Evolutionary conservation across 2,797 vertebrate genomes (phyloP), one percentile per base, ranked within the genome.

Genomic region (Gila robusta): DNA sequence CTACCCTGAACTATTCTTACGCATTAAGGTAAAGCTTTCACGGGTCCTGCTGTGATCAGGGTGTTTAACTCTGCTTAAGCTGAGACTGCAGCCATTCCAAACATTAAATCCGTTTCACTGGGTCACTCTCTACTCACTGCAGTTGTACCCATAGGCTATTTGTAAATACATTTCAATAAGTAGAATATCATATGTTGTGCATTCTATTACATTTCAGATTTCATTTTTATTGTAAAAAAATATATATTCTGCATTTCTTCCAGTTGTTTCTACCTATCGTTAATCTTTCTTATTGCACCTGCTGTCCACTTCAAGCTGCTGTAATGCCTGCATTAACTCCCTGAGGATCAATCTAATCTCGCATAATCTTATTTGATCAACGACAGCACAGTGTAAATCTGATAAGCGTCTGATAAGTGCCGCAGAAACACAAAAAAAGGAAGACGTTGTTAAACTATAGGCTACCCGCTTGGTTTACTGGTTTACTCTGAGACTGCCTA

Each of bases 311-410:
- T 54, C 28, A 66, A 73, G 52, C 49, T 69, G 37, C 76, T 85
- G 16, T 79, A 79, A 79, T 44, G 10, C 64, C 76, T 5, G 66
- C 37, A 79, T 85, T 73, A 73, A 23, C 54, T 28, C 56, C 78
- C 10, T 21, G 23, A 70, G 73, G 78, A 81, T 74, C 69, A 52
- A 52, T 81, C 41, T 81, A 81, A 86, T 62, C 84, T 52, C 41
- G 0, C 26, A 81, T 49, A 86, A 85, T 86, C 80, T 72, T 70
- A 71, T 79, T 79, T 78, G 21, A 82, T 47, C 37, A 56, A 47
- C 62, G 79, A 28, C 49, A 78, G 49, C 9, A 41, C 37, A 26
- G 54, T 70, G 64, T 14, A 83, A 54, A 82, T 78, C 69, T 64
- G 10, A 37, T 80, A 69, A 67, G 21, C 6, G 12, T 54, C 6